These are phyloP conservation scores for Teleopsis dalmanni DNA, from an alignment of 1,140 invertebrate species.

Conservation along the genomic window DNA sequence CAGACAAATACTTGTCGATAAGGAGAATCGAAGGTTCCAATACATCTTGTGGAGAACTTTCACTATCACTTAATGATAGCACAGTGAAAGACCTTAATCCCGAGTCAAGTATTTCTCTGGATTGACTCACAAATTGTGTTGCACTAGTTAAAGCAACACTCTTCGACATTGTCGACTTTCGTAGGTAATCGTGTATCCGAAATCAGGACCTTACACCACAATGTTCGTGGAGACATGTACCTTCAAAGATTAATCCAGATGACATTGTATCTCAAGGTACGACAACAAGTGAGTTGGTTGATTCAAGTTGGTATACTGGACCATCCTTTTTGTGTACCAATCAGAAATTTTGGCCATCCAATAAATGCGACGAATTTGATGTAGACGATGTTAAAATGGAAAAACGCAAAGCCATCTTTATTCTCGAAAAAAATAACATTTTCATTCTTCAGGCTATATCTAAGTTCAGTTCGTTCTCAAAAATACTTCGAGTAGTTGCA, in stretches of 20 bases:
- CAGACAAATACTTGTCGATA: conserved; percentile 31
- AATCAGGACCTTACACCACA: conserved; percentile 22
- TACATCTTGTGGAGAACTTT: conserved; percentile 28
- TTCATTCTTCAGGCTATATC: too few relatives aligned
- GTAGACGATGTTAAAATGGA: neutral
- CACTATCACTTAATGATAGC: neutral
- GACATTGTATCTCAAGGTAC: conserved; percentile 18
- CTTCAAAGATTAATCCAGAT: conserved; percentile 29
- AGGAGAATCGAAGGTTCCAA: conserved; percentile 21
- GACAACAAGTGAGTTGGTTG: neutral
- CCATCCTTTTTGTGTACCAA: neutral
- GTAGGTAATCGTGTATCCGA: conserved; percentile 35
- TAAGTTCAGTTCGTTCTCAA: too few relatives aligned
- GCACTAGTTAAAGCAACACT: neutral
- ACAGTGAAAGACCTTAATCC: neutral
- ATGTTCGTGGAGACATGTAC: conserved; percentile 28
- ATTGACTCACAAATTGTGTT: neutral
- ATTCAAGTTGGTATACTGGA: conserved; percentile 2
- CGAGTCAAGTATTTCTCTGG: neutral
- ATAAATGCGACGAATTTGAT: neutral
- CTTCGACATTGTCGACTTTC: conserved; percentile 15
- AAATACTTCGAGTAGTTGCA: too few relatives aligned
- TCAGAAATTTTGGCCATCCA: neutral
- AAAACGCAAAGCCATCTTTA: neutral
- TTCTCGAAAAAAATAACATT: too few relatives aligned